Evolutionary conservation across 2,888 invertebrate genomes (phyloP), one percentile per base, ranked within the genome.

Genomic region (Myopa testacea): DNA sequence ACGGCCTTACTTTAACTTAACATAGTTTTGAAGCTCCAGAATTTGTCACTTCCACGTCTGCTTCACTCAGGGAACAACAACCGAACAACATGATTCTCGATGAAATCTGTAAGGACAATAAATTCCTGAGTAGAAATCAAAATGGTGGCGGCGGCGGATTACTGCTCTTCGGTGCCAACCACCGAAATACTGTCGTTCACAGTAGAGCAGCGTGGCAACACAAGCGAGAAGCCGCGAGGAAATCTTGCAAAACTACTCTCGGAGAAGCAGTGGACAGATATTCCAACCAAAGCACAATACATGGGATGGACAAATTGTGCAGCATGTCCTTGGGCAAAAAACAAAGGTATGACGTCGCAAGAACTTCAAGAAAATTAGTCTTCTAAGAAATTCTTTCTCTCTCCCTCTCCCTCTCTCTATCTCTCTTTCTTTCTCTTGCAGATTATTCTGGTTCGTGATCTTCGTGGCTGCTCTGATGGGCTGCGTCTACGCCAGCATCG

Each of bases 371-470:
- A 58, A n/a, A n/a, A 8, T 16, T 26, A 62, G 62, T 52, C 14
- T 52, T 52, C 10, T 14, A 26, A 62, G 10, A 14, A 26, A 34
- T 62, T 7, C 50, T 40, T 1, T 19, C 6, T 26, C 0, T 69
- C 14, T 2, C 52, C 4, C 2, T 52, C 40, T 69, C 34, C n/a
- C 19, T 10, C 16, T 14, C 4, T 38, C 10, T 4, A 16, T n/a
- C 5, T 19, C 40, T 14, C 6, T 60, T 67, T 37, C n/a, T 65
- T 26, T 4, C 10, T 14, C 40, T 16, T 4, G 0, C 38, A 87
- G 87, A n/a, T 71, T 82, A 0, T 82, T 86, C 50, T 88, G 88
- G 88, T 50, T 81, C 0, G 26, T 86, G 45, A 83, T 86, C 0
- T 55, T 87, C 14, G 58, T 83, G 0, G 45, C 82, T 6, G 86